phyloP scores from a whole-genome alignment of 2,888 invertebrate species.

The Drosophila formosana region DNA sequence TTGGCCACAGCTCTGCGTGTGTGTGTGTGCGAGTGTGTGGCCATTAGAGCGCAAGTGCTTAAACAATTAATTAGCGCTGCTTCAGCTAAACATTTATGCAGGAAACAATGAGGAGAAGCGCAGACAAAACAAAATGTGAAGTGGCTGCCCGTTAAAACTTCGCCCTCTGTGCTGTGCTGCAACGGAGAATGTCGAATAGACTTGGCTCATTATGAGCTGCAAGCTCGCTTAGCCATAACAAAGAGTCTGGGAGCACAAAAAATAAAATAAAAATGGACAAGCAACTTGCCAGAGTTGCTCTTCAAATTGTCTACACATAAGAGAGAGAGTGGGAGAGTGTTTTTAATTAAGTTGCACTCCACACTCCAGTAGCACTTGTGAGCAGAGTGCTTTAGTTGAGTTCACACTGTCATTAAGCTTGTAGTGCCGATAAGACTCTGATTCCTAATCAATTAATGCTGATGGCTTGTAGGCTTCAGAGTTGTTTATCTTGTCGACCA shows the following conservation, averaged over 20 bases:
- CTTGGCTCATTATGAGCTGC: slow-evolving; percentile 49
- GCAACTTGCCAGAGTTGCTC: slow-evolving; percentile 34
- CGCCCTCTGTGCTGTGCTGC: slow-evolving; percentile 5
- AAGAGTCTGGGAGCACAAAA: slow-evolving; percentile 14
- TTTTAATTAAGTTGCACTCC: slow-evolving; percentile 69
- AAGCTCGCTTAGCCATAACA: slow-evolving; percentile 43
- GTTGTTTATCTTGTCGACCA: slow-evolving; percentile 28
- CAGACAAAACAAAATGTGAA: slow-evolving; percentile 54
- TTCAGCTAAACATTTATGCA: slow-evolving; percentile 59
- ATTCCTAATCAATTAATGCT: slow-evolving; percentile 44
- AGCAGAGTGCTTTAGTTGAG: slow-evolving; percentile 8
- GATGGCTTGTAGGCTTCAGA: slow-evolving; percentile 27
- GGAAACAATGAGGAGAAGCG: slow-evolving; percentile 50
- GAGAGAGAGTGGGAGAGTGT: slow-evolving; percentile 61
- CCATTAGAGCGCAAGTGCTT: slow-evolving; percentile 70
- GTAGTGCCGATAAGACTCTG: slow-evolving; percentile 20
- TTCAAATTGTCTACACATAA: slow-evolving; percentile 66
- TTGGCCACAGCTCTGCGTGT: slow-evolving; percentile 30
- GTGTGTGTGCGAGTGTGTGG: slow-evolving; percentile 22
- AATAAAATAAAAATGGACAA: too few relatives aligned
- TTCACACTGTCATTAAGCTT: slow-evolving; percentile 13
- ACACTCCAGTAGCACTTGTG: slow-evolving; percentile 1
- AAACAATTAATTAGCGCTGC: slow-evolving; percentile 77
- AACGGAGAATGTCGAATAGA: slow-evolving; percentile 4
- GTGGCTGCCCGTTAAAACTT: slow-evolving; percentile 29